Evolutionary conservation across 2,113 vertebrate species (phyloP).

Genomic region (Tringa solitaria): DNA sequence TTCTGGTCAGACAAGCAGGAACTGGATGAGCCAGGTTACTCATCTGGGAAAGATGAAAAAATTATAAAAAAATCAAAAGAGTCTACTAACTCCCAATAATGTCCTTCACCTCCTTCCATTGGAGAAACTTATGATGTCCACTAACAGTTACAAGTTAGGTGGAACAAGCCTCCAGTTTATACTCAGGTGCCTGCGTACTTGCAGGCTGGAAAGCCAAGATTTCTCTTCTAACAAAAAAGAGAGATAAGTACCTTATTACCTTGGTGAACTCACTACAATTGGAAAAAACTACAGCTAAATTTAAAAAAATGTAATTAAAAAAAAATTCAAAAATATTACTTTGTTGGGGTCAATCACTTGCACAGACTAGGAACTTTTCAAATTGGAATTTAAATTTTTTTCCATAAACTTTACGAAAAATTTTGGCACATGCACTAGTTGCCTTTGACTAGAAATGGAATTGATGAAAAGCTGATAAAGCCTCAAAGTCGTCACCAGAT

Average conservation of each 20-base stretch:
- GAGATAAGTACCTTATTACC: background rate
- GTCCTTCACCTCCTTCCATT: background rate
- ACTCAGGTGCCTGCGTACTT: too few relatives aligned
- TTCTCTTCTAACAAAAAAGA: background rate
- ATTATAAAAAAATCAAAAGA: background rate
- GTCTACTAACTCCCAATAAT: background rate
- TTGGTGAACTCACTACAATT: background rate
- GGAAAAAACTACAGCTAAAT: background rate
- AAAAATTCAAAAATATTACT: rapidly evolving
- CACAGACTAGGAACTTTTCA: background rate
- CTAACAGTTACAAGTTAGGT: background rate
- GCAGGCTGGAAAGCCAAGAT: background rate
- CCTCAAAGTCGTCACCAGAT: background rate
- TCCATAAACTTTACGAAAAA: rapidly evolving
- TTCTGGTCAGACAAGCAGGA: background rate
- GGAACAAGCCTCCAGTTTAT: background rate
- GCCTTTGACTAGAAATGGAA: background rate
- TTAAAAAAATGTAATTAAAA: background rate
- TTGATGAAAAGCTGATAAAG: background rate
- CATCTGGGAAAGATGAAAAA: background rate
- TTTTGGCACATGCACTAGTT: rapidly evolving
- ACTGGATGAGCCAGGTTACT: background rate
- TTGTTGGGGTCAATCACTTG: background rate
- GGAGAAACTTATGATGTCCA: background rate
- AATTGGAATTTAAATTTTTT: background rate